Base-by-base conservation (phyloP, 2,888 invertebrate species). In the Pristionchus arcanus region DNA sequence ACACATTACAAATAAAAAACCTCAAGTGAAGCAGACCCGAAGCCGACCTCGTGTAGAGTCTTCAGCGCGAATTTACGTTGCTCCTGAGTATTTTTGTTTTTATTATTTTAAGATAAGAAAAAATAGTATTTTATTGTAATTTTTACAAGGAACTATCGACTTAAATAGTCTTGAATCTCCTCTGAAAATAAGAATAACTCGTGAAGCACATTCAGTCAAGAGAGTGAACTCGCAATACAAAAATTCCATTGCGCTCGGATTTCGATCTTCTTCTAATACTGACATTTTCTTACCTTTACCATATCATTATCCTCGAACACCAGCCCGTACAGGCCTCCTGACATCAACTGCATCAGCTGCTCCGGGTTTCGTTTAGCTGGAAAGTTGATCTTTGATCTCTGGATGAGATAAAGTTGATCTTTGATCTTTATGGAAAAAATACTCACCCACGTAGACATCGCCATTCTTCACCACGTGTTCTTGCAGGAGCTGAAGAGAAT, bases 391-490 rank as follows among this genome's bases (percentile, higher is more conserved):
- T 77, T 25, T 37, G 37, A 28, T 34, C 16, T 34, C n/a, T 2
- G 3, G 34, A 21, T 37, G 13, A 34, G 2, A 31, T 31, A 9
- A 2, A 59, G 5, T n/a, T 28, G 68, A 31, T 28, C 28, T 15
- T 68, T 68, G n/a, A 68, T n/a, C 21, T 68, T 25, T 68, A 2
- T 31, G 0, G 15, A 68, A 31, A n/a, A 28, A 42, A 49, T 0
- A 49, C 74, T 42, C 25, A 77, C 86, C 59, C n/a, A 59, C 2
- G 28, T 63, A 86, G 28, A 37, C 31, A n/a, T 86, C 86, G 37
- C 86, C 86, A 21, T 86, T 37, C 63, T 66, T 59, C 15, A 86
- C 37, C 4, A 86, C n/a, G 37, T 63, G 59, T 66, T 86, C 63
- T 59, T 86, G 86, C 15, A 86, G 86, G 25, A 86, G 13, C 86